Evolutionary conservation across 2,113 vertebrate genomes (phyloP).

Genomic region (Fukomys damarensis): DNA sequence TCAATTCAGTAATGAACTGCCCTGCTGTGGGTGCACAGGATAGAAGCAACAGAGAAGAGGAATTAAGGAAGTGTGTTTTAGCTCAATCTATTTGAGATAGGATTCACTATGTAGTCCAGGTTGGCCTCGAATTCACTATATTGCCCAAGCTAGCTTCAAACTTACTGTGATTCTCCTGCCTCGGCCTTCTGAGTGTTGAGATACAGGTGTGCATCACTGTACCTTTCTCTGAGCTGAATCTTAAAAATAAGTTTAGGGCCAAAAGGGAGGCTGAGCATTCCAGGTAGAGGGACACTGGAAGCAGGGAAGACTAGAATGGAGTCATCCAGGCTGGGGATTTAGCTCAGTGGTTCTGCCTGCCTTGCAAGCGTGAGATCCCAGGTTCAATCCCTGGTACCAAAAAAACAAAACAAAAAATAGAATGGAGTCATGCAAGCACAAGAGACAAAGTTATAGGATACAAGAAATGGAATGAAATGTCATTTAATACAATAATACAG

Average conservation of each 20-base stretch:
- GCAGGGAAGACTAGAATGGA: background rate
- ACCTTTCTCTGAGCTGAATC: background rate
- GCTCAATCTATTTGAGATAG: background rate
- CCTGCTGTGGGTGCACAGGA: background rate
- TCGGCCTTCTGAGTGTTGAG: background rate
- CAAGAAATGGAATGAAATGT: background rate
- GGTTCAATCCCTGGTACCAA: too few relatives aligned
- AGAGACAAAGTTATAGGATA: background rate
- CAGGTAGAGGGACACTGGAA: background rate
- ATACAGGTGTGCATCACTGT: background rate
- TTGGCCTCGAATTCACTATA: background rate
- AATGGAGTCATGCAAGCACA: background rate
- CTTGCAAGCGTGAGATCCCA: too few relatives aligned
- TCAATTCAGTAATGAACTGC: background rate
- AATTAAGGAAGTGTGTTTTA: background rate
- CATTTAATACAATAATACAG: background rate
- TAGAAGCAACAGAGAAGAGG: background rate
- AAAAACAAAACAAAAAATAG: too few relatives aligned
- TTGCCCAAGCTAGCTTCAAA: background rate
- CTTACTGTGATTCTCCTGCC: background rate
- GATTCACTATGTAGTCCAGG: background rate
- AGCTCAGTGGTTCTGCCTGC: too few relatives aligned
- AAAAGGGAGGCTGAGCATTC: background rate
- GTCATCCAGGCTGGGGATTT: background rate
- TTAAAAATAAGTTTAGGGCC: background rate